phyloP scores from a whole-genome alignment of 2,797 vertebrate genomes.

The Chiroxiphia lanceolata region DNA sequence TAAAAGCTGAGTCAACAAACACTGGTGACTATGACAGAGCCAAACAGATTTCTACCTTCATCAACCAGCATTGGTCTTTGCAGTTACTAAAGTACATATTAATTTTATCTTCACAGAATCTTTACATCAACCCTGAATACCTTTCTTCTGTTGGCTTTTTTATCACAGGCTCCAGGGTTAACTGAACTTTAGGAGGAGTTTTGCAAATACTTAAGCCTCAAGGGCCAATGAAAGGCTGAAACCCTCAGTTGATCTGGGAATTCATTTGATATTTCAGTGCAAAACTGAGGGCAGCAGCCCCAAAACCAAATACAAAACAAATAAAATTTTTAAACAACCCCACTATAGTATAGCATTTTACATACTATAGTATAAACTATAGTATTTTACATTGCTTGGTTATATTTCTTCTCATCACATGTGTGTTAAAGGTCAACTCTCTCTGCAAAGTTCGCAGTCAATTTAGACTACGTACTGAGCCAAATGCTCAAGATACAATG shows the following conservation, averaged over 20 bases:
- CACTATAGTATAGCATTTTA: too few relatives aligned
- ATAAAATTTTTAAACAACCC: background rate
- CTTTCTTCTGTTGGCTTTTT: background rate
- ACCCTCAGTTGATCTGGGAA: background rate
- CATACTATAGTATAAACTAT: background rate
- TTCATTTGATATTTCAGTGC: background rate
- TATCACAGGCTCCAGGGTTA: background rate
- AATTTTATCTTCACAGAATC: background rate
- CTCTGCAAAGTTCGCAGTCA: background rate
- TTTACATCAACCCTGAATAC: background rate
- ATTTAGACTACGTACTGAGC: background rate
- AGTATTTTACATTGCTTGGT: background rate
- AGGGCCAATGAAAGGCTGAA: background rate
- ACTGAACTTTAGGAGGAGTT: background rate
- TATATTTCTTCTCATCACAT: accelerated
- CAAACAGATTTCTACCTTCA: background rate
- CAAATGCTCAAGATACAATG: background rate
- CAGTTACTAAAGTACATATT: background rate
- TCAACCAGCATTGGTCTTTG: background rate
- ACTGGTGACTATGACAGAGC: background rate
- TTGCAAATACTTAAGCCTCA: background rate
- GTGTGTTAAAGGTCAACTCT: background rate
- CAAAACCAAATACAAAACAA: background rate
- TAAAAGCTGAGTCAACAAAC: background rate
- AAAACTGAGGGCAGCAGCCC: background rate